These are phyloP conservation scores for Heteropelma amictum DNA, from an alignment of 2,888 invertebrate species.

Conservation along the genomic window DNA sequence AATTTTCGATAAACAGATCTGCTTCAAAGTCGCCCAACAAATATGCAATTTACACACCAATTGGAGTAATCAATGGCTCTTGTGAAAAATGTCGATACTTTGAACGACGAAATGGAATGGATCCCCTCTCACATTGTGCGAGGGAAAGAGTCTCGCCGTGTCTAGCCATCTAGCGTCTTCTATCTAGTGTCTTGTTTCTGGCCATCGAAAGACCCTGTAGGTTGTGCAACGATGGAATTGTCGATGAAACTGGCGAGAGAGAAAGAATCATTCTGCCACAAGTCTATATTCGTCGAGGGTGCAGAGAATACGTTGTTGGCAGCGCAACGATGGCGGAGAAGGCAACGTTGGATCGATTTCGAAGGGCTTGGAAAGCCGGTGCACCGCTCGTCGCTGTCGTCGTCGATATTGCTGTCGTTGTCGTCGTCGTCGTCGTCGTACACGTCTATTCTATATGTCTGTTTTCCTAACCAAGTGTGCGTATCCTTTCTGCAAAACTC, in stretches of 20 bases:
- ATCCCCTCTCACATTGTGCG: no score
- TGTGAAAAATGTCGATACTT: no score
- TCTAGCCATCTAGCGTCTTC: no score
- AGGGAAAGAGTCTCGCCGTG: no score
- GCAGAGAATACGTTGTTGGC: conserved; percentile 24
- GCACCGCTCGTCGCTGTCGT: conserved; percentile 44
- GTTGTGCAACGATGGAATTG: conserved; percentile 33
- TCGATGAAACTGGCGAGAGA: conserved; percentile 19
- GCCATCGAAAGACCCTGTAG: conserved; percentile 28
- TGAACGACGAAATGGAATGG: no score
- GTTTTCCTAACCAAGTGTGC: conserved; percentile 2
- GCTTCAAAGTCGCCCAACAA: no score
- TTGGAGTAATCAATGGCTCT: no score
- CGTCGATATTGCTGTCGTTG: neutral
- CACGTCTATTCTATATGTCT: neutral
- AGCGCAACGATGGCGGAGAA: conserved; percentile 43
- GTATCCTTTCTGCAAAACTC: conserved; percentile 21
- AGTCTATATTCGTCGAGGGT: conserved; percentile 22
- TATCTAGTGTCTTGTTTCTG: conserved; percentile 15
- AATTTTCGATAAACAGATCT: no score
- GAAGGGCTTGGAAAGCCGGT: conserved; percentile 49
- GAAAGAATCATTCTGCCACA: conserved; percentile 14
- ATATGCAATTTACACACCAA: no score
- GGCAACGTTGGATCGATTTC: conserved; percentile 49
- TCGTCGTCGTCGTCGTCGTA: neutral